phyloP scores from a whole-genome alignment of 2,888 invertebrate species.

The Plutella xylostella region DNA sequence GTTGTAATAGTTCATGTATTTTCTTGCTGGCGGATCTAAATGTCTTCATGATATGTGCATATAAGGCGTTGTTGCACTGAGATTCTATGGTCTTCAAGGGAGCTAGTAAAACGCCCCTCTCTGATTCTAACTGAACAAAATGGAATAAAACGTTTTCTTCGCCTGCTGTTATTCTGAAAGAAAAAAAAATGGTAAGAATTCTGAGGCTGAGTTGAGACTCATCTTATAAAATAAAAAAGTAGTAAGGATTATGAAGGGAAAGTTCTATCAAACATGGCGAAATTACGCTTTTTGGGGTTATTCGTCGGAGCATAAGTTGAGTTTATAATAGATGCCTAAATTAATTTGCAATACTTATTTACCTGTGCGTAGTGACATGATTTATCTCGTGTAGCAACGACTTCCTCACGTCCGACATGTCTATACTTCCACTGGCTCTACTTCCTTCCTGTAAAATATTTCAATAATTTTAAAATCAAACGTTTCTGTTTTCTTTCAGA shows the following conservation, averaged over 20 bases:
- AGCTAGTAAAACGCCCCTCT: constrained; percentile 78
- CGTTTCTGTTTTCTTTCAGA: too few relatives aligned
- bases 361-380: constrained; percentile 63
- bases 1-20: constrained; percentile 80
- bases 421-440: constrained; percentile 73
- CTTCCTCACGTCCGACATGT: constrained; percentile 78
- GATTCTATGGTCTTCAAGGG: constrained; percentile 57
- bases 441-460: constrained; percentile 70
- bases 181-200: not conserved
- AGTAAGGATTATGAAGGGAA: not conserved
- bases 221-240: not conserved
- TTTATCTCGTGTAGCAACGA: constrained; percentile 78
- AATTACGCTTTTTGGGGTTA: not conserved
- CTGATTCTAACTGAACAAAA: constrained; percentile 78
- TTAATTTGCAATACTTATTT: not conserved
- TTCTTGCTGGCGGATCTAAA: constrained; percentile 78
- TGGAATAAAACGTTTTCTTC: constrained; percentile 80
- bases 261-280: not conserved
- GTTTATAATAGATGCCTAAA: not conserved
- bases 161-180: constrained; percentile 74
- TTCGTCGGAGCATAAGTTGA: not conserved
- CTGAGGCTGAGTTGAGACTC: not conserved
- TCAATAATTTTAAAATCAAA: not conserved
- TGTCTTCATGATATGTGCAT: constrained; percentile 73
- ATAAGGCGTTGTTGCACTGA: constrained; percentile 46